Evolutionary conservation across 1,140 invertebrate species (phyloP).

Genomic region (Anagrus nilaparvatae): DNA sequence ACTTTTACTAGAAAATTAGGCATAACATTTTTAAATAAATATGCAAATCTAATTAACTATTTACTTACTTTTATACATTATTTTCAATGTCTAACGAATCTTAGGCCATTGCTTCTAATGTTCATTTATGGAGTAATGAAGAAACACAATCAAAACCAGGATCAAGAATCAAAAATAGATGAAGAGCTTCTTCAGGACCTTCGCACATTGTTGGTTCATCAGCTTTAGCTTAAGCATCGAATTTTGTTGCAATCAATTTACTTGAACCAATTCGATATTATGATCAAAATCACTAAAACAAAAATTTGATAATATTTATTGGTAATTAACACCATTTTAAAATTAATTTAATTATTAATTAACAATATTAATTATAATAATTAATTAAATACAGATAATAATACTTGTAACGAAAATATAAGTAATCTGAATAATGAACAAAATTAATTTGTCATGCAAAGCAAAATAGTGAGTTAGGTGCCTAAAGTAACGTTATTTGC

Average conservation of each 20-base stretch:
- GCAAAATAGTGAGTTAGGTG: no score
- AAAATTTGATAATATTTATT: conserved; percentile 1
- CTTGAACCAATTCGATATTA: conserved; percentile 93
- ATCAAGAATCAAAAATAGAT: conserved; percentile 93
- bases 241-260: conserved; percentile 96
- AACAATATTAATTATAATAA: conserved; percentile 74
- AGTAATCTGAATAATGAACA: no score
- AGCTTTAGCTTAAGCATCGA: conserved; percentile 99
- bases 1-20: conserved; percentile 48
- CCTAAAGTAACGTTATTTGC: no score
- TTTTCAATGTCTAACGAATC: conserved; percentile 97
- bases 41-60: neutral
- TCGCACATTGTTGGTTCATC: conserved; percentile 99
- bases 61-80: conserved; percentile 89
- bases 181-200: conserved; percentile 89
- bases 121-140: conserved; percentile 94
- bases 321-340: neutral
- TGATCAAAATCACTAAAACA: conserved; percentile 78
- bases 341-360: conserved; percentile 42
- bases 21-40: conserved; percentile 1
- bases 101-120: conserved; percentile 99
- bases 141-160: conserved; percentile 98
- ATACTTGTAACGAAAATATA: no score
- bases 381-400: no score
- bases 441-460: no score